phyloP scores from a whole-genome alignment of 37 sponge, comb jelly and placozoan genomes.

The Sycon ciliatum region DNA sequence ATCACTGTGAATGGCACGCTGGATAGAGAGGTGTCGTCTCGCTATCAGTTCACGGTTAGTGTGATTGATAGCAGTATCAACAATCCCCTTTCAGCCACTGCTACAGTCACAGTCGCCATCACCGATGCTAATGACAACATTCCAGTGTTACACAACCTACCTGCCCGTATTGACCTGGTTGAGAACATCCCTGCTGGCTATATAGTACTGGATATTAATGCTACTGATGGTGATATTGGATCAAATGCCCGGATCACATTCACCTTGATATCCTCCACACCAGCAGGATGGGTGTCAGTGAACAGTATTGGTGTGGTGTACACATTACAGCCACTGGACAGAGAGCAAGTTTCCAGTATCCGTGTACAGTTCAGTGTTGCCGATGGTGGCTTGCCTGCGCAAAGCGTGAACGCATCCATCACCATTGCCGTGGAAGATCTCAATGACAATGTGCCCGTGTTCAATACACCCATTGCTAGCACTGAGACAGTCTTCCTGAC shows the following conservation, averaged over 20 bases:
- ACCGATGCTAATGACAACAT: constrained; percentile 29
- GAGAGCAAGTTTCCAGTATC: constrained; percentile 18
- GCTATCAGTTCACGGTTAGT: no score
- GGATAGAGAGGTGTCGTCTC: no score
- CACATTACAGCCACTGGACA: constrained; percentile 11
- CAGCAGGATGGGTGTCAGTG: background rate
- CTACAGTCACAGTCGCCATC: background rate
- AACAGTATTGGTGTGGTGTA: no score
- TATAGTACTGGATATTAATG: background rate
- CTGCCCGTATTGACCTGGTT: constrained; percentile 6
- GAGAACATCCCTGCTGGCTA: constrained; percentile 11
- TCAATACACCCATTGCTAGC: constrained; percentile 52
- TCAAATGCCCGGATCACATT: background rate
- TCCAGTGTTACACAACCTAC: constrained; percentile 1
- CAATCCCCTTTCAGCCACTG: background rate
- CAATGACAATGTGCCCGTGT: constrained; percentile 66
- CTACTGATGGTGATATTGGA: background rate
- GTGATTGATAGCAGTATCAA: no score
- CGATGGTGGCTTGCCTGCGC: no score
- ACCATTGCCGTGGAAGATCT: constrained; percentile 39
- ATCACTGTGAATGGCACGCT: no score
- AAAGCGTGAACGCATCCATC: no score
- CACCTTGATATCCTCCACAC: background rate
- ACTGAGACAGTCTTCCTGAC: no score
- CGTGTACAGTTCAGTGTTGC: no score